Percentiles rank a stretch among this genome's conserved stretches.
phyloP scores from a whole-genome alignment of 2,888 invertebrate species.

The Balanococcus diminutus region DNA sequence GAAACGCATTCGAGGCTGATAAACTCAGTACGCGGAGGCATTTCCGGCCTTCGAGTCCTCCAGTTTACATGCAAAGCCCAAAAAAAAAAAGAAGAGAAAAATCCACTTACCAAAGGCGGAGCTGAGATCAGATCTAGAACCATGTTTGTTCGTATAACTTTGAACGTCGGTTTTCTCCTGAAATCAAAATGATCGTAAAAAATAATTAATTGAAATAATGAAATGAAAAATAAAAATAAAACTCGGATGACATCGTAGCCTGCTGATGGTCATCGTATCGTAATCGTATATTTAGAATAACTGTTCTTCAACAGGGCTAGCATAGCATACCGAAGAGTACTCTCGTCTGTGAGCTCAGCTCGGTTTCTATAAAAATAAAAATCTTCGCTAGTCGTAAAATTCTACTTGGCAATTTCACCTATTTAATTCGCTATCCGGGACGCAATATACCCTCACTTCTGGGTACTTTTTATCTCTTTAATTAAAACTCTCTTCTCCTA shows the following conservation, averaged over 20 bases:
- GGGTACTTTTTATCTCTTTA: not conserved
- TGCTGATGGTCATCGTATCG: not conserved
- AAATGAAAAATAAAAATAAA: not conserved
- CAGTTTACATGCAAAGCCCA: not conserved
- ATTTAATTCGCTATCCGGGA: not conserved
- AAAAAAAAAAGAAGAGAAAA: conserved; percentile 21
- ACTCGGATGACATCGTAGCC: not conserved
- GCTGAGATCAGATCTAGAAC: conserved; percentile 82
- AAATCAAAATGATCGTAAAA: conserved; percentile 61
- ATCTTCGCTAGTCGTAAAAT: not conserved
- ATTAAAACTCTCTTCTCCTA: not conserved
- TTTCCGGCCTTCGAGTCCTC: not conserved
- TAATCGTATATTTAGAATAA: not conserved
- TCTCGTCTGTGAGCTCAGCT: not conserved
- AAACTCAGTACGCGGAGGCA: not conserved
- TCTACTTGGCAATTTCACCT: not conserved
- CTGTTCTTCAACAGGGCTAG: not conserved
- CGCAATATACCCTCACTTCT: not conserved
- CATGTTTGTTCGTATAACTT: conserved; percentile 76
- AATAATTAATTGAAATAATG: not conserved
- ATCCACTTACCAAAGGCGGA: conserved; percentile 82
- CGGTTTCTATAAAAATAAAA: not conserved
- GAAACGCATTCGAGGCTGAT: conserved; percentile 9
- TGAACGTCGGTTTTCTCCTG: conserved; percentile 79
- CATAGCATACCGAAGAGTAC: not conserved